A percentile compares a stretch with the other conserved stretches of the same genome.
Conservation (phyloP, 37 sponge, comb jelly and placozoan genomes). For the Tethya wilhelma region DNA sequence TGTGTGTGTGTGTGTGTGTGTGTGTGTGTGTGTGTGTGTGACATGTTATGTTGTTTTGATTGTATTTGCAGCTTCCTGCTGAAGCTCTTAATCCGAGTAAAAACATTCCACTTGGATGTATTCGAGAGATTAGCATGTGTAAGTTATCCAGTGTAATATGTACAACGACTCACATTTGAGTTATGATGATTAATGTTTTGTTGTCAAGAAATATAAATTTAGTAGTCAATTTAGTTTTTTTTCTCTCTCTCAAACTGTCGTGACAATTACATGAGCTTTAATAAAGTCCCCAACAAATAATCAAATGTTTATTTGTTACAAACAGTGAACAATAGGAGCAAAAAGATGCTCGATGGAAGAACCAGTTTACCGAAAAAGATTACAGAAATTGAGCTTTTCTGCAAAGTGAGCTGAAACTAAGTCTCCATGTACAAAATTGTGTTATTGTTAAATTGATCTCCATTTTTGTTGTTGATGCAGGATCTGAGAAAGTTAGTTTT, state of each 20-base stretch:
- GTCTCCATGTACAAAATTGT: neutral
- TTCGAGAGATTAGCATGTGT: constrained; percentile 9
- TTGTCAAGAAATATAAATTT: neutral
- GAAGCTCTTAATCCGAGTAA: constrained; percentile 10
- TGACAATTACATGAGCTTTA: neutral
- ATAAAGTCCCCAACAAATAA: no score
- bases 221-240: neutral
- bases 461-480: constrained; percentile 22
- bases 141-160: neutral
- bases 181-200: constrained; percentile 6
- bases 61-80: constrained; percentile 7
- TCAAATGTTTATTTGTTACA: neutral
- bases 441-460: neutral
- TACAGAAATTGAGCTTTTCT: constrained; percentile 50
- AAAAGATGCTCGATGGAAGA: constrained; percentile 38
- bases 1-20: neutral
- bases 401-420: constrained; percentile 26
- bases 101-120: constrained; percentile 37
- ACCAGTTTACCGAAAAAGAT: constrained; percentile 45
- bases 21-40: neutral
- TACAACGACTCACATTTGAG: neutral
- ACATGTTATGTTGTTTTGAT: no score
- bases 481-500: constrained; percentile 62
- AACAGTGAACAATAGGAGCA: constrained; percentile 19
- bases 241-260: neutral